Evolutionary conservation across 1,140 invertebrate genomes (phyloP).

Genomic region (Cryptotermes secundus): DNA sequence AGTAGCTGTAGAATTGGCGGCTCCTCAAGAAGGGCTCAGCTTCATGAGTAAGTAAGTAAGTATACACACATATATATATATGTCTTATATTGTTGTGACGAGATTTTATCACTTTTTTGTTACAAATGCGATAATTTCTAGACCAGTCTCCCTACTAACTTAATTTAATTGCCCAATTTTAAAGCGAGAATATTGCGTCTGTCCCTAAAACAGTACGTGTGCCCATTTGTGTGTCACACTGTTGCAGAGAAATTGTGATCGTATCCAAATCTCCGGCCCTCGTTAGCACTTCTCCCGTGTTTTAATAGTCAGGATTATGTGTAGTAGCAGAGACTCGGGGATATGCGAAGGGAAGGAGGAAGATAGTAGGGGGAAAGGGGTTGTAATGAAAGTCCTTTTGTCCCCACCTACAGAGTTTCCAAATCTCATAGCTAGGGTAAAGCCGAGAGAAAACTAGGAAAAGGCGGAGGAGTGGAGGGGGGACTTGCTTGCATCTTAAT

Average conservation of each 20-base stretch:
- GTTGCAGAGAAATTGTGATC: neutral
- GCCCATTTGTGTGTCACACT: neutral
- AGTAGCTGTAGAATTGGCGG: no score
- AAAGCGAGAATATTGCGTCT: no score
- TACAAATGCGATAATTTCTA: no score
- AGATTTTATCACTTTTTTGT: no score
- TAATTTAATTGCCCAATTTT: no score
- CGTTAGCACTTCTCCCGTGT: conserved; percentile 33
- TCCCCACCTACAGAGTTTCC: neutral
- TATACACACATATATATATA: no score
- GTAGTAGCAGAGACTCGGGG: conserved; percentile 21
- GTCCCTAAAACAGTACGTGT: neutral
- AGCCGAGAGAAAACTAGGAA: conserved; percentile 27
- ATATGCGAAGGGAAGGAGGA: conserved; percentile 14
- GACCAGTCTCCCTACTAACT: no score
- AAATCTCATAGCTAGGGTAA: conserved; percentile 29
- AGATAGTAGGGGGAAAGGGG: neutral
- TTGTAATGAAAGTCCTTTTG: conserved; percentile 27
- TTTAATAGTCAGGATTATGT: conserved; percentile 33
- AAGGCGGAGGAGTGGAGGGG: neutral
- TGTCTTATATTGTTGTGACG: no score
- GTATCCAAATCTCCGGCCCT: conserved; percentile 12
- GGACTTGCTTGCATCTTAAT: conserved; percentile 33
- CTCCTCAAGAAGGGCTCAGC: no score
- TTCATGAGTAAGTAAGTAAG: no score